Percentiles rank a stretch among this genome's conserved stretches.
Conservation (phyloP, 2,888 invertebrate genomes). For the Enoplolaimus lenunculus region DNA sequence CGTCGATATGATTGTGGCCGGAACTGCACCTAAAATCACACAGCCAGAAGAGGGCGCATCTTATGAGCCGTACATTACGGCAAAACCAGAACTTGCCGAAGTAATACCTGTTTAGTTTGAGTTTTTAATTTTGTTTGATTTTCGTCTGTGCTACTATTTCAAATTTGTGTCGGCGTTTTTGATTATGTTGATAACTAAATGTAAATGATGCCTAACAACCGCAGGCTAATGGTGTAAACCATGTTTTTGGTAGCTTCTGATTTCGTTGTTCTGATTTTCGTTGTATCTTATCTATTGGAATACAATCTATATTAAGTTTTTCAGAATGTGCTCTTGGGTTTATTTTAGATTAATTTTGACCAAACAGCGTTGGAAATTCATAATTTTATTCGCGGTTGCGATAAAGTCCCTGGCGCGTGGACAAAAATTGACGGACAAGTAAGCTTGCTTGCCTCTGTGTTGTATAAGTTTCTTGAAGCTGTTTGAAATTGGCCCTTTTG, state of each 20-base stretch:
- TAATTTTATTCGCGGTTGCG: slow-evolving; percentile 81
- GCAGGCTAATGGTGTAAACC: too few relatives aligned
- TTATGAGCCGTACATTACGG: slow-evolving; percentile 58
- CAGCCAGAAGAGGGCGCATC: slow-evolving; percentile 76
- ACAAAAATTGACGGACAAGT: slow-evolving; percentile 46
- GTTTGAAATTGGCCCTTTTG: too few relatives aligned
- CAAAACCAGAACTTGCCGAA: slow-evolving; percentile 56
- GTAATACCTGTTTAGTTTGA: slow-evolving; percentile 41
- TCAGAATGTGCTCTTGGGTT: too few relatives aligned
- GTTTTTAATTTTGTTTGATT: neutral
- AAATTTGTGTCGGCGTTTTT: neutral
- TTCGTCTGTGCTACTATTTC: neutral
- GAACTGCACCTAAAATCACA: slow-evolving; percentile 60
- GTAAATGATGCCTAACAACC: neutral
- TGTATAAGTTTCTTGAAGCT: too few relatives aligned
- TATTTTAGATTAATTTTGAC: slow-evolving; percentile 40
- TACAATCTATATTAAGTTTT: too few relatives aligned
- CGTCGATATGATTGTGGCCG: slow-evolving; percentile 67
- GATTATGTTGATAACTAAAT: neutral
- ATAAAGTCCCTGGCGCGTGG: slow-evolving; percentile 85
- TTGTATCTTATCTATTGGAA: too few relatives aligned
- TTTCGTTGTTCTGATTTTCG: too few relatives aligned
- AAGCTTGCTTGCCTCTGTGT: too few relatives aligned
- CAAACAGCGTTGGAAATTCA: slow-evolving; percentile 58
- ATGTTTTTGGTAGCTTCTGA: too few relatives aligned